Evolutionary conservation across 2,888 invertebrate genomes (phyloP), one percentile per base, ranked within the genome.

Genomic region (Carterocephalus palaemon): DNA sequence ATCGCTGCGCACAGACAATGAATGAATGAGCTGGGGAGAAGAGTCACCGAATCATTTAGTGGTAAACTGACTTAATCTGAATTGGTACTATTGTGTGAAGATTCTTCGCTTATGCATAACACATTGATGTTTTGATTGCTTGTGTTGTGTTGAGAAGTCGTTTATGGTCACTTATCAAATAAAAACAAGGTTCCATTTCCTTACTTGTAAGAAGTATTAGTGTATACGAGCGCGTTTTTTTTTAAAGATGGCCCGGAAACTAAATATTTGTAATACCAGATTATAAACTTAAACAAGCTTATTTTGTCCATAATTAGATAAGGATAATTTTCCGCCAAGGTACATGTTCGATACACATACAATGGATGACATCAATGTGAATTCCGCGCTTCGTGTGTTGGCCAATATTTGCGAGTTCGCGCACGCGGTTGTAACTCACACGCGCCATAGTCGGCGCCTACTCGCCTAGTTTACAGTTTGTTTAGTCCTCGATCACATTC

Each of bases 1-100:
- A 50, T 50, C 47, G 46, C 48, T 51, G 51, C 54, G 49, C 53
- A 54, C 45, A 56, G 46, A 58, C 59, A 60, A 66, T 60, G 64
- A 59, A 62, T 60, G 58, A 59, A 53, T 59, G 53, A 59, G 53
- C 47, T 26, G 50, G 56, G 51, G 48, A 52, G 52, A 51, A 46
- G 55, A 53, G 52, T 52, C 53, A 51, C 42, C 47, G 51, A 41
- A 39, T 48, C 45, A 38, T 26, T 37, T 41, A 43, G 47, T 49
- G 36, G 31, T 48, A 42, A 48, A 42, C 47, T 33, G 22, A 32
- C 38, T 46, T 47, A 39, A 52, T 49, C 39, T 36, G 33, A 45
- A 33, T 23, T 29, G 19, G 24, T 15, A 24, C 37, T 12, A 36
- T 24, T 26, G 36, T 34, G 46, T 47, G 46, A 46, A 45, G 29